These are phyloP conservation scores for Argyrosomus japonicus DNA, from an alignment of 2,113 vertebrate genomes.

Conservation along the genomic window DNA sequence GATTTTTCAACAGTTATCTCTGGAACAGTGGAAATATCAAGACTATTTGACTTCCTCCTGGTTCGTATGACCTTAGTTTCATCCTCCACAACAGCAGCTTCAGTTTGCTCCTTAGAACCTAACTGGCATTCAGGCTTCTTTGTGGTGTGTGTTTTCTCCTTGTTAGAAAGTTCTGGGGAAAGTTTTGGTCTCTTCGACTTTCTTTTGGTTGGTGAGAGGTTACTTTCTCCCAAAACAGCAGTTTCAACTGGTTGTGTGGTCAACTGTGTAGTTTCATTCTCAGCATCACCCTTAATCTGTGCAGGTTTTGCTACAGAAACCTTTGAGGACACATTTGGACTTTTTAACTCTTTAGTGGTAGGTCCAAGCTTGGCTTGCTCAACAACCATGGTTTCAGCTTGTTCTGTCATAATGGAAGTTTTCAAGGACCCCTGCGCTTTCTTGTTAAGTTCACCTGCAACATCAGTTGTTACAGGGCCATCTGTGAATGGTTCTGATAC, in stretches of 20 bases:
- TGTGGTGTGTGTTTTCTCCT: neutral
- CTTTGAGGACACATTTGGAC: neutral
- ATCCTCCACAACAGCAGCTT: neutral
- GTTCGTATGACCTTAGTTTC: neutral
- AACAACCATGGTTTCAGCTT: too few relatives aligned
- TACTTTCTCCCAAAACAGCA: neutral
- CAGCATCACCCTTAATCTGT: neutral
- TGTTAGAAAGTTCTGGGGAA: neutral
- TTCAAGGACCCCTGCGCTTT: too few relatives aligned
- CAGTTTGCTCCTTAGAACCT: neutral
- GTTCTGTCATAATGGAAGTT: too few relatives aligned
- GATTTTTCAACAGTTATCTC: neutral
- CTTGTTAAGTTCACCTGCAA: too few relatives aligned
- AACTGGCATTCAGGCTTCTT: neutral
- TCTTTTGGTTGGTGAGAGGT: neutral
- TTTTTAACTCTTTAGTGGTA: neutral
- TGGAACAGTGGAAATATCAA: neutral
- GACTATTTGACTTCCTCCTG: neutral
- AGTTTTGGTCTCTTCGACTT: constrained; percentile 1
- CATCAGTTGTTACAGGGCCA: neutral
- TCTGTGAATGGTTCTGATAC: neutral
- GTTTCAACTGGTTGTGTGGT: neutral
- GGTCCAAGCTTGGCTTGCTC: too few relatives aligned
- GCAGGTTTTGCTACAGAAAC: neutral
- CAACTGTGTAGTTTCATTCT: neutral